Percentiles rank a stretch among this genome's conserved stretches.
phyloP scores from a whole-genome alignment of 2,113 vertebrate genomes.

The Seriola quinqueradiata region DNA sequence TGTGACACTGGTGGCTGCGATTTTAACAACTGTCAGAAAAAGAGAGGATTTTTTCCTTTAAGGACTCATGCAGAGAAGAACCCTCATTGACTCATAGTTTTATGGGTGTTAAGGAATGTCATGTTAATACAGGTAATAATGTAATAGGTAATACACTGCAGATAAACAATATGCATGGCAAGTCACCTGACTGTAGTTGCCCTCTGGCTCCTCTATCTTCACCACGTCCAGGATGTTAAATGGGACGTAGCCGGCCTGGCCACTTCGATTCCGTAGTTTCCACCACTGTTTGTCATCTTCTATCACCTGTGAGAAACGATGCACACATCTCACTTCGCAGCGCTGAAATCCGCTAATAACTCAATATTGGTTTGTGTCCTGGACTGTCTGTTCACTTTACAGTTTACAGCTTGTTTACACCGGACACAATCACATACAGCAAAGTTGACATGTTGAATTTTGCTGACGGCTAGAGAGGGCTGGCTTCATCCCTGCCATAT shows the following conservation, averaged over 20 bases:
- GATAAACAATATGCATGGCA: background rate
- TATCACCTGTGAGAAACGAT: conserved; percentile 86
- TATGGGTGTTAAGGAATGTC: background rate
- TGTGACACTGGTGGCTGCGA: no score
- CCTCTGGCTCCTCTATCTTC: conserved; percentile 85
- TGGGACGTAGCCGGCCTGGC: conserved; percentile 93
- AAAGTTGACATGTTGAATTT: background rate
- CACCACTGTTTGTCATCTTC: conserved; percentile 96
- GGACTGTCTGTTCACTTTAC: background rate
- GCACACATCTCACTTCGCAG: conserved; percentile 16
- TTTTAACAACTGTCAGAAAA: no score
- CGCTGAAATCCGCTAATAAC: background rate
- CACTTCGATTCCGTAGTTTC: conserved; percentile 92
- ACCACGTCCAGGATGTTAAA: conserved; percentile 91
- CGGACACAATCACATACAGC: background rate
- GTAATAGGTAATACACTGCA: background rate
- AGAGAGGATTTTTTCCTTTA: no score
- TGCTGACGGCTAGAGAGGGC: background rate
- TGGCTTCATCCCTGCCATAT: background rate
- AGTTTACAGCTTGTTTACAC: background rate
- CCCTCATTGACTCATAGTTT: background rate
- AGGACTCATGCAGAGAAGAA: background rate
- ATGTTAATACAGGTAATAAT: background rate
- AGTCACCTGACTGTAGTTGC: conserved; percentile 71
- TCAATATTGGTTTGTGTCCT: background rate